phyloP scores from a whole-genome alignment of 2,888 invertebrate species.

The Mesorhabditis spiculigera region DNA sequence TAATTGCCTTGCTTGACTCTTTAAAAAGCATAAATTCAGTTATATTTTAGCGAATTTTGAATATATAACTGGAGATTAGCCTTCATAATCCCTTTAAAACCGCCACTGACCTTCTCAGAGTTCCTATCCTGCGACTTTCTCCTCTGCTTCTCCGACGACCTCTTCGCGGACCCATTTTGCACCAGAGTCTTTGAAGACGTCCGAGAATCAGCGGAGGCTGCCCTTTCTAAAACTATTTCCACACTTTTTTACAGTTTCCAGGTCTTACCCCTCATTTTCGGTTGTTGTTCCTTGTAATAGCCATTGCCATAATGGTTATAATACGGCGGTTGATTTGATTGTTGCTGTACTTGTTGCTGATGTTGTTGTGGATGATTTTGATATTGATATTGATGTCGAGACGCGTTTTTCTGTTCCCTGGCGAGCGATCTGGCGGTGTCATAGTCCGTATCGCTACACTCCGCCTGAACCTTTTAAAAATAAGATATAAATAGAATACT shows the following conservation, averaged over 20 bases:
- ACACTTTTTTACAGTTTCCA: neutral
- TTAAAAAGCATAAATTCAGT: too few relatives aligned
- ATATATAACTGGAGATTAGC: too few relatives aligned
- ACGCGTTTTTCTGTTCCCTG: constrained; percentile 9
- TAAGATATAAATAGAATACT: neutral
- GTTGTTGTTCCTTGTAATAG: constrained; percentile 5
- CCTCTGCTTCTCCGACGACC: neutral
- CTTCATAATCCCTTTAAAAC: too few relatives aligned
- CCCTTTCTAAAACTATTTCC: constrained; percentile 35
- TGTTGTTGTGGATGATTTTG: too few relatives aligned
- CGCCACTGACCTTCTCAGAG: neutral
- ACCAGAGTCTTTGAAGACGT: constrained; percentile 14
- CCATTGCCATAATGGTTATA: neutral
- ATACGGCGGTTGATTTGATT: neutral
- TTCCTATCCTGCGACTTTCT: neutral
- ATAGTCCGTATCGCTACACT: constrained; percentile 57
- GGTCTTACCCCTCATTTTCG: constrained; percentile 7
- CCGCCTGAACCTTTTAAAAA: constrained; percentile 32
- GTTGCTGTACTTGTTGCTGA: constrained; percentile 6
- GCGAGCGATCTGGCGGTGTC: constrained; percentile 44
- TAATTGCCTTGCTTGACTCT: too few relatives aligned
- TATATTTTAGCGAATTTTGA: too few relatives aligned
- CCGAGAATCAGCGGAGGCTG: constrained; percentile 45
- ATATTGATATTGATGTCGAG: too few relatives aligned
- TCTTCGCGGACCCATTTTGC: constrained; percentile 13